Base-by-base conservation (phyloP, 1,140 invertebrate species). In the Camponotus pennsylvanicus region DNA sequence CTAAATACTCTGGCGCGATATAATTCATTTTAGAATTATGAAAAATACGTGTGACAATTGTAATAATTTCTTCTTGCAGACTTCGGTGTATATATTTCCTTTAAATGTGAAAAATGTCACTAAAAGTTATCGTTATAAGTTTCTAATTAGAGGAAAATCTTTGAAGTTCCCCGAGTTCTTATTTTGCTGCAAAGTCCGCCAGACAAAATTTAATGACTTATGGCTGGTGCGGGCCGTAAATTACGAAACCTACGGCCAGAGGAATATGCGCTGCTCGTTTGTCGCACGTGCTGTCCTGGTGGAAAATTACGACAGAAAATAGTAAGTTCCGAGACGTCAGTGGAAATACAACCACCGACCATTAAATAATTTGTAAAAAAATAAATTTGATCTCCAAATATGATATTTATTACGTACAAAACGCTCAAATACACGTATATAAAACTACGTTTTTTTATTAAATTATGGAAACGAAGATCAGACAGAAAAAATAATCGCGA, bases 121-220 rank as follows among this genome's bases (percentile, higher is more conserved):
- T 21, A 45, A 71, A 34, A 18, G 40, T 42, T 27, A 27, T 40
- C 37, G 2, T 40, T 66, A 8, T 67, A 69, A 57, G 52, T 37
- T 69, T 66, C n/a, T 69, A 80, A 80, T 83, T 82, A 82, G 21
- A 59, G 21, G 3, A 55, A 45, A 73, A 73, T 45, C 67, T 73
- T 83, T 83, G 11, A 82, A 71, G 55, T 83, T 45, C 18, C 59
- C 13, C 8, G 6, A 34, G 55, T 83, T 83, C 40, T 83, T 73
- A 83, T 83, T 64, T 61, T 32, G 79, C 27, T 34, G 27, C 55
- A 61, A 40, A 61, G 49, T 73, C 21, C 40, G 69, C 69, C 37
- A 73, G 71, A 85, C 59, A 21, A 70, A 86, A 86, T 86, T 83
- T 69, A 83, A 86, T 63, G 85, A 82, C 69, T 71, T 86, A 83